Evolutionary conservation across 2,113 vertebrate species (phyloP), one percentile per base, ranked within the genome.

Genomic region (Sorex araneus): DNA sequence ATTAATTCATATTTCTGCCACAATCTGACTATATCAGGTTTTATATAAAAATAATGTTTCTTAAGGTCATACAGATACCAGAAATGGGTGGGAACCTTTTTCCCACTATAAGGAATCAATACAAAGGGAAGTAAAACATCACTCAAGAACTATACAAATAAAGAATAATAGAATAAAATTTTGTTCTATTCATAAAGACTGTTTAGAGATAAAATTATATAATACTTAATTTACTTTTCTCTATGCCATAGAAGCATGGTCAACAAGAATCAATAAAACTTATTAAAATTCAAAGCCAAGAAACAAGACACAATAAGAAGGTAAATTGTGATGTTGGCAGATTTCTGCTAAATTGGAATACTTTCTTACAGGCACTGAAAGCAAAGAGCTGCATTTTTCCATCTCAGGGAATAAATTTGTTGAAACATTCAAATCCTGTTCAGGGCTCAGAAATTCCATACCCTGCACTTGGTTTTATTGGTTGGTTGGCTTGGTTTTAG

Each of bases 281-380:
- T 91, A 95, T 66, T 95, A 90, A 94, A 96, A 93, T 84, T 96
- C 57, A 84, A 85, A 96, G 95, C 71, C 70, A 87, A 36, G 74
- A 88, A 95, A 81, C 80, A 75, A 93, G 43, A 88, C 43, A 80
- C 60, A 74, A 82, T 89, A 36, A 94, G 92, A 91, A 57, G 47
- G 36, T 94, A 92, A 90, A 83, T 19, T 93, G 8, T 95, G 90
- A 84, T 83, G 66, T 75, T 94, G 75, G 71, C 66, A 77, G 34
- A 87, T 94, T 92, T 54, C 79, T 92, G 89, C 93, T 92, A 95
- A 86, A 94, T 90, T 85, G 84, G 43, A 86, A 23, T 76, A 84
- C 83, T 92, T 89, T 34, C 70, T 28, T 57, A 79, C 9, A 81
- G 73, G 25, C 54, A 16, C 7, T 84, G 54, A 2, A 95, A 9